A percentile compares a stretch with the other conserved stretches of the same genome.
phyloP scores from a whole-genome alignment of 2,888 invertebrate species.

The Adelphocoris suturalis region DNA sequence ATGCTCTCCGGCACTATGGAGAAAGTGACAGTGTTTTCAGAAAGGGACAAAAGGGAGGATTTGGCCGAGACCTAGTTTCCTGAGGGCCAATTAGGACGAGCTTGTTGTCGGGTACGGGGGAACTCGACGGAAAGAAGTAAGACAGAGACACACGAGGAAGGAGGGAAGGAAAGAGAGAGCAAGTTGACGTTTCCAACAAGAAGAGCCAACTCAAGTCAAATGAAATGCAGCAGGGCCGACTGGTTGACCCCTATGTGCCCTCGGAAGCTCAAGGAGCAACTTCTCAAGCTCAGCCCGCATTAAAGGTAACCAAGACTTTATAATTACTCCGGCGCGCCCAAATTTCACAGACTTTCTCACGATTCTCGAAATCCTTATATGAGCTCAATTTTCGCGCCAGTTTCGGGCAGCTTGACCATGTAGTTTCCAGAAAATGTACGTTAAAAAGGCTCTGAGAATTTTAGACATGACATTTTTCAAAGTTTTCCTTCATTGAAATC shows the following conservation, averaged over 20 bases:
- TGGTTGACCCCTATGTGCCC: constrained; percentile 3
- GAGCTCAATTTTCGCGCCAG: too few relatives aligned
- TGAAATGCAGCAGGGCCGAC: constrained; percentile 34
- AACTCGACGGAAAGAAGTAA: too few relatives aligned
- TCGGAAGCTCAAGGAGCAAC: not conserved
- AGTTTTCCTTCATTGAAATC: too few relatives aligned
- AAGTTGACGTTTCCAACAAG: not conserved
- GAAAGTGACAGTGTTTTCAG: constrained; percentile 20
- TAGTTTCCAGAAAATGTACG: too few relatives aligned
- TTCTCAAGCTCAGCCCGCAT: not conserved
- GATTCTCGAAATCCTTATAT: too few relatives aligned
- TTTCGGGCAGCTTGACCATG: too few relatives aligned
- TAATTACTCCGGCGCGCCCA: too few relatives aligned
- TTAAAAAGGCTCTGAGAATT: too few relatives aligned
- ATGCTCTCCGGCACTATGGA: not conserved
- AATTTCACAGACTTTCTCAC: too few relatives aligned
- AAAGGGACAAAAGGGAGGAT: not conserved
- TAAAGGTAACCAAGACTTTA: too few relatives aligned
- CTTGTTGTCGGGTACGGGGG: not conserved
- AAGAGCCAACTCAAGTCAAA: constrained; percentile 13
- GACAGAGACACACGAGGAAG: not conserved
- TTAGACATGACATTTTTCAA: too few relatives aligned
- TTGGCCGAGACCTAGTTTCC: constrained; percentile 34
- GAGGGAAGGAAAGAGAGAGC: not conserved
- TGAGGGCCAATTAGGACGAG: constrained; percentile 14